Evolutionary conservation across 2,888 invertebrate genomes (phyloP), one percentile per base, ranked within the genome.

Genomic region (Microdon myrmicae): DNA sequence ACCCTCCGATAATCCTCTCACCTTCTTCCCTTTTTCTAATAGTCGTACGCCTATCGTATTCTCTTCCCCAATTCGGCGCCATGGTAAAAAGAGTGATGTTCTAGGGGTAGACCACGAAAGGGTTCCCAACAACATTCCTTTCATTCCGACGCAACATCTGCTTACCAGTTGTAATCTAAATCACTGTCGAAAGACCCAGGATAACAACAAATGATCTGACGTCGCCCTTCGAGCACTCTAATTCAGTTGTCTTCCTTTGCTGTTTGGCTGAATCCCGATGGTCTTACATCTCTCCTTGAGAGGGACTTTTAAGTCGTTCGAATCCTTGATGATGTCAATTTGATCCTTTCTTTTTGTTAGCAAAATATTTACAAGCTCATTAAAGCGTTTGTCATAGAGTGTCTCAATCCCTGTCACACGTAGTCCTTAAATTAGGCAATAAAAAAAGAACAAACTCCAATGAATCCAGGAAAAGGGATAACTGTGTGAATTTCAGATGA

Each of bases 301-400:
- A n/a, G n/a, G n/a, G n/a, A n/a, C n/a, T n/a, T n/a, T n/a, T n/a
- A n/a, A n/a, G n/a, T n/a, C n/a, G n/a, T n/a, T n/a, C n/a, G n/a
- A n/a, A n/a, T 43, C 31, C 22, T 37, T 22, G 4, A 31, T 31
- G 22, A 31, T 31, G 43, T 43, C 43, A 43, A 43, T 31, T 43
- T 43, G 25, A 23, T 44, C 43, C 32, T 31, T 53, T 32, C 25
- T 28, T 29, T 14, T 39, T 45, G 31, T 37, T 67, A 59, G 60
- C 64, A 67, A 48, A 69, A 69, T 67, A 69, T 68, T 69, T 67
- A 68, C 59, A 55, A 61, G 43, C 53, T 31, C 51, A 68, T 59
- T 60, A 54, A 58, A 26, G 45, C 35, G 34, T 29, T 39, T 20
- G 13, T 34, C 19, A 43, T 32, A 35, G 39, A 56, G 58, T 64